These are phyloP conservation scores for Cryptomyrus ogoouensis DNA, from an alignment of 2,113 vertebrate species.

Conservation along the genomic window DNA sequence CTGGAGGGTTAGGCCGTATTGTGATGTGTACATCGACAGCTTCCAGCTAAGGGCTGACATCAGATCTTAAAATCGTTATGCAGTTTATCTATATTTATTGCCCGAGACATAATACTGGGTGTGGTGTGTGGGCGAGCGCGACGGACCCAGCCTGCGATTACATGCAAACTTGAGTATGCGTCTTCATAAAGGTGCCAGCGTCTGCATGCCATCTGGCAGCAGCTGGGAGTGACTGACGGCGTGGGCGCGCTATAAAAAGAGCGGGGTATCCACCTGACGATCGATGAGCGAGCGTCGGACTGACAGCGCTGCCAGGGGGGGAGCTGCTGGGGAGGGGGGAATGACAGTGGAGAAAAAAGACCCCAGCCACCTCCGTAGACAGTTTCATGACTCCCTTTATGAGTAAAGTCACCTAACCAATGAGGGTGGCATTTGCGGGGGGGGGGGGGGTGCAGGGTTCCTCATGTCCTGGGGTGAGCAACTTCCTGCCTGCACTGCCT, in stretches of 20 bases:
- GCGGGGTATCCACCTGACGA: conserved; percentile 44
- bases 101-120: not conserved
- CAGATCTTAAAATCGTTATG: not conserved
- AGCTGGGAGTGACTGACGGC: conserved; percentile 44
- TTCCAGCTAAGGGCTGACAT: not conserved
- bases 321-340: not conserved
- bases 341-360: not conserved
- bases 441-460: not conserved
- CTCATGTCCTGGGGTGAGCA: not conserved
- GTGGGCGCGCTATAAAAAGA: conserved; percentile 39
- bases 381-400: conserved; percentile 29
- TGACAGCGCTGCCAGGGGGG: conserved; percentile 13
- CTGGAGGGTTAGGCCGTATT: not conserved
- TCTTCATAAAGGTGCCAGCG: conserved; percentile 8
- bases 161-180: not conserved
- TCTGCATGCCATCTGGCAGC: conserved; percentile 8
- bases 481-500: not conserved
- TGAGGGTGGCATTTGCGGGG: not conserved
- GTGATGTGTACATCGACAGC: not conserved
- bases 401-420: conserved; percentile 14
- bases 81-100: not conserved
- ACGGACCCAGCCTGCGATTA: not conserved
- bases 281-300: conserved; percentile 39
- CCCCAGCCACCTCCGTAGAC: conserved; percentile 14
- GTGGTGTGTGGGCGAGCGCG: conserved; percentile 3